Evolutionary conservation across 2,113 vertebrate species (phyloP).

Genomic region (Theropithecus gelada): DNA sequence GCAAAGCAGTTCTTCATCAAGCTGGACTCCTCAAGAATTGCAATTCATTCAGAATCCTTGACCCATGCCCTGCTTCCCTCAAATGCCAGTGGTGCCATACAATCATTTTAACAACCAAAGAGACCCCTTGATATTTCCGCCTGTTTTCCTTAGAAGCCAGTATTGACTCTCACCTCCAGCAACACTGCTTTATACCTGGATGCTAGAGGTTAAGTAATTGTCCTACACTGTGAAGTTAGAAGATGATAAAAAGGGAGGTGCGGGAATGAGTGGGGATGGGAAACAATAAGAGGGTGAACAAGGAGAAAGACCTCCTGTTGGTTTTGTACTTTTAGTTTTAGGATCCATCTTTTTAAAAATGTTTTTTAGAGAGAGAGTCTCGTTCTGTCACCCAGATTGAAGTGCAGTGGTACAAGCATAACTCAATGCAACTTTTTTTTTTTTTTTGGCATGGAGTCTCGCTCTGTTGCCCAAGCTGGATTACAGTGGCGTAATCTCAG

Average conservation of each 20-base stretch:
- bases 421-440: no score
- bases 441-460: no score
- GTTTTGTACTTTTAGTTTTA: neutral
- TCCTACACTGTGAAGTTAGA: neutral
- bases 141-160: neutral
- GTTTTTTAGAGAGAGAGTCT: no score
- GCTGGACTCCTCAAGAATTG: neutral
- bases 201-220: neutral
- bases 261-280: neutral
- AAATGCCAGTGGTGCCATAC: neutral
- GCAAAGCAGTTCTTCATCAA: neutral
- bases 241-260: neutral
- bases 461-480: no score
- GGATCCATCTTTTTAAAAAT: neutral
- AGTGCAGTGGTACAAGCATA: no score
- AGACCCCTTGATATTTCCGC: neutral
- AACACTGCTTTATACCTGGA: neutral
- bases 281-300: neutral
- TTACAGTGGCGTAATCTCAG: no score
- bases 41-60: neutral
- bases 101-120: neutral
- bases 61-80: neutral
- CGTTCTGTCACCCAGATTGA: no score
- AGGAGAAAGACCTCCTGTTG: neutral
- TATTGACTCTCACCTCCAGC: no score